phyloP scores from a whole-genome alignment of 1,140 invertebrate species.

The Drosophila lacteicornis region DNA sequence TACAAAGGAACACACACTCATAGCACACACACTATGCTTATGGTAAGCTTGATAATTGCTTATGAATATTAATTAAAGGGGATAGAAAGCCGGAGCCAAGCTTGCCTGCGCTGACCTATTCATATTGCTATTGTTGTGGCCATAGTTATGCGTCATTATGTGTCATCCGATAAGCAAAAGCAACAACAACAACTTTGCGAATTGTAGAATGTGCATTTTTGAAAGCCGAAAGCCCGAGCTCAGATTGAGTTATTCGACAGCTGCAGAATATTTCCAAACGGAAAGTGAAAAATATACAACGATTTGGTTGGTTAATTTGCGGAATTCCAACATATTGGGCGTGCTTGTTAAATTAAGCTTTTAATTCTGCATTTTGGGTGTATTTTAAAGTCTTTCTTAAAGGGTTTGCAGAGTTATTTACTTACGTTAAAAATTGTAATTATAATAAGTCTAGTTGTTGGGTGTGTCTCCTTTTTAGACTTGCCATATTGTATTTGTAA shows the following conservation, averaged over 20 bases:
- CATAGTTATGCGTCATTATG: constrained; percentile 53
- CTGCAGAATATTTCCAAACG: constrained; percentile 6
- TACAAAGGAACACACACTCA: constrained; percentile 23
- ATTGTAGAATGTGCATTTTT: constrained; percentile 14
- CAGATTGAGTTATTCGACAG: constrained; percentile 5
- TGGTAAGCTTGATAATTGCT: constrained; percentile 46
- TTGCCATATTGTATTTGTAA: no score
- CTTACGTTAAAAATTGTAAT: no score
- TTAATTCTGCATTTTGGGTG: neutral
- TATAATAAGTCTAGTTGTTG: no score
- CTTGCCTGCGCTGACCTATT: constrained; percentile 7
- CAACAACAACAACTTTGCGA: neutral
- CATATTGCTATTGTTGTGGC: constrained; percentile 18
- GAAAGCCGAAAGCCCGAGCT: neutral
- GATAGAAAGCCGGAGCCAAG: constrained; percentile 47
- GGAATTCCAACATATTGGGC: neutral
- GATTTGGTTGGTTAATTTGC: neutral
- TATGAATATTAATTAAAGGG: constrained; percentile 78
- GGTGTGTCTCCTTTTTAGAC: no score
- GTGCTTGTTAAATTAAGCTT: neutral
- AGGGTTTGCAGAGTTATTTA: no score
- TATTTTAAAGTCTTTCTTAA: neutral
- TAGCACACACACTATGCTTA: constrained; percentile 15
- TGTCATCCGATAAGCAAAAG: constrained; percentile 50
- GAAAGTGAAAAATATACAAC: neutral